These are phyloP conservation scores for Xenopus borealis DNA, from an alignment of 2,113 vertebrate genomes.

Conservation along the genomic window DNA sequence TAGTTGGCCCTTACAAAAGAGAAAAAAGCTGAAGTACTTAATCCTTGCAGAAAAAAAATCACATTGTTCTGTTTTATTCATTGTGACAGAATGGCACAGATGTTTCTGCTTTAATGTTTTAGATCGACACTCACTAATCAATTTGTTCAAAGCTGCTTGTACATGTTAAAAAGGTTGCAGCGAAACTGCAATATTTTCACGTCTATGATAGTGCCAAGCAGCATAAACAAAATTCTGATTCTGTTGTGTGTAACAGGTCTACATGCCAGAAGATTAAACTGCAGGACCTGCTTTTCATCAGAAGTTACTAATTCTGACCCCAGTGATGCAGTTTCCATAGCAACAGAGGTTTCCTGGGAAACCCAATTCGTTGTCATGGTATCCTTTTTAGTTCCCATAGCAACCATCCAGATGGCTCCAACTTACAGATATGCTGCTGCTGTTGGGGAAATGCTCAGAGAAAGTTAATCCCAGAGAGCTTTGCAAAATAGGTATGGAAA, in stretches of 20 bases:
- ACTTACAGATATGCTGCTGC: constrained; percentile 57
- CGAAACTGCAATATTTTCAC: not conserved
- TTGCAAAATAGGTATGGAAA: constrained; percentile 44
- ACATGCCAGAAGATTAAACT: constrained; percentile 62
- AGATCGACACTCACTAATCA: not conserved
- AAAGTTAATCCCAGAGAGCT: constrained; percentile 53
- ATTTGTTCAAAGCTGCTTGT: not conserved
- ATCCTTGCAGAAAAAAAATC: too few relatives aligned
- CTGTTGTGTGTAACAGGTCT: constrained; percentile 20
- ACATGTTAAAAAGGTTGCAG: not conserved
- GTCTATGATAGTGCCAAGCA: constrained; percentile 10
- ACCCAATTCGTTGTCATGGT: constrained; percentile 93
- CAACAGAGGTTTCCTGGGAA: constrained; percentile 86
- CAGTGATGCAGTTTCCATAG: constrained; percentile 93
- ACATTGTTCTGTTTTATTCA: not conserved
- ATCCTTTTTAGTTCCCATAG: constrained; percentile 77
- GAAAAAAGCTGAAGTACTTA: too few relatives aligned
- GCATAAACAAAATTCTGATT: not conserved
- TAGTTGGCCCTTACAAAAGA: too few relatives aligned
- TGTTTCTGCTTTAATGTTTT: not conserved
- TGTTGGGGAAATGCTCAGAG: constrained; percentile 53
- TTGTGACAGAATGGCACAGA: not conserved
- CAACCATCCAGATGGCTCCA: constrained; percentile 85
- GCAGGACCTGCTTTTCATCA: constrained; percentile 73
- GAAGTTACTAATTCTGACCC: constrained; percentile 83